phyloP scores from a whole-genome alignment of 2,888 invertebrate species.

The Xestia xanthographa region DNA sequence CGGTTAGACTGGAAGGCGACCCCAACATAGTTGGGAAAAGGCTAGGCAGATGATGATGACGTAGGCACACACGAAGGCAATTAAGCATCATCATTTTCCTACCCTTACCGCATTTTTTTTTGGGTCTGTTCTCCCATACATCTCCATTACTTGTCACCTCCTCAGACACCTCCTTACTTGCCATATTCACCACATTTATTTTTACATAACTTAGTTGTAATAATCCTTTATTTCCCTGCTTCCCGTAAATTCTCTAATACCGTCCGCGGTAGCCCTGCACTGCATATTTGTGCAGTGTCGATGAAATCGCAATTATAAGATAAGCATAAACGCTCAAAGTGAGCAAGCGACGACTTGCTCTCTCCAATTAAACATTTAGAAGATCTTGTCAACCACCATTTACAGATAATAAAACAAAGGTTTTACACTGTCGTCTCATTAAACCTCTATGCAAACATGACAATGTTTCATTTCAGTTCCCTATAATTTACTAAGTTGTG shows the following conservation, averaged over 20 bases:
- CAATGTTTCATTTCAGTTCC: constrained; percentile 19
- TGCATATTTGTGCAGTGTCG: constrained; percentile 45
- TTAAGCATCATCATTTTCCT: too few relatives aligned
- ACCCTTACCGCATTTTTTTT: too few relatives aligned
- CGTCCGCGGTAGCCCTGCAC: constrained; percentile 22
- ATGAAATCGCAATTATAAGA: constrained; percentile 59
- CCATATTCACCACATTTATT: too few relatives aligned
- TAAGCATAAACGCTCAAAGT: constrained; percentile 46
- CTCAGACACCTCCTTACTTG: too few relatives aligned
- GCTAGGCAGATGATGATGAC: too few relatives aligned
- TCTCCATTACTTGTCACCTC: too few relatives aligned
- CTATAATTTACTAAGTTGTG: constrained; percentile 1
- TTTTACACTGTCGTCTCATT: constrained; percentile 21
- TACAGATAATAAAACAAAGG: constrained; percentile 29
- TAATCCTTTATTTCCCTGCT: not conserved
- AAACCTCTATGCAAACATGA: constrained; percentile 17
- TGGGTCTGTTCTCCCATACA: too few relatives aligned
- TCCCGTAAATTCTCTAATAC: constrained; percentile 1
- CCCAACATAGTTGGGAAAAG: too few relatives aligned
- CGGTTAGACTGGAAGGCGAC: too few relatives aligned
- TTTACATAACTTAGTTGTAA: not conserved
- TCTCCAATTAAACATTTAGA: constrained; percentile 49
- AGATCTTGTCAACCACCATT: constrained; percentile 46
- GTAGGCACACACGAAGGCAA: too few relatives aligned
- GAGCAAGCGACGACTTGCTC: constrained; percentile 31